A percentile compares a stretch with the other conserved stretches of the same genome.
Evolutionary conservation across 2,113 vertebrate genomes (phyloP).

Genomic region (Callorhinus ursinus): DNA sequence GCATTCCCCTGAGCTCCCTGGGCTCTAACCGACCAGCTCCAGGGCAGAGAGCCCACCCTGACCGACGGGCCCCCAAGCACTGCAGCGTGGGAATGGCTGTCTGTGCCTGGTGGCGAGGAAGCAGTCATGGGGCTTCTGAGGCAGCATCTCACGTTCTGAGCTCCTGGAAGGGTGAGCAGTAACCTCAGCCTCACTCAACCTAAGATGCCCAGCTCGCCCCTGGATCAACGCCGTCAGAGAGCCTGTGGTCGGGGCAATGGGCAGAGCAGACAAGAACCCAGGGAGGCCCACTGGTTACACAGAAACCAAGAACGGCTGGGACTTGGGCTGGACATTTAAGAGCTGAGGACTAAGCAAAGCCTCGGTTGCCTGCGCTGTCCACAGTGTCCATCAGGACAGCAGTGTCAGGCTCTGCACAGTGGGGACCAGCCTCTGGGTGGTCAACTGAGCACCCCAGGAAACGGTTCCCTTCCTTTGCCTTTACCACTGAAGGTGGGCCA

Average conservation of each 20-base stretch:
- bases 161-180: neutral
- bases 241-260: neutral
- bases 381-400: neutral
- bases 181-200: neutral
- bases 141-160: neutral
- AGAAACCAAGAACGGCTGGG: neutral
- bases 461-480: neutral
- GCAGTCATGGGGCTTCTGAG: neutral
- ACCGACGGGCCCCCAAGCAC: neutral
- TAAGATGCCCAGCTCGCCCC: neutral
- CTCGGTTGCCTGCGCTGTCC: neutral
- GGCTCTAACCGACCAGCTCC: neutral
- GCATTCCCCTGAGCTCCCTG: neutral
- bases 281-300: neutral
- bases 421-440: neutral
- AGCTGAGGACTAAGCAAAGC: neutral
- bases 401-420: neutral
- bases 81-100: fast-evolving
- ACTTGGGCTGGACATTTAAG: neutral
- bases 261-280: neutral
- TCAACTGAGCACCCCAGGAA: neutral
- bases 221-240: neutral
- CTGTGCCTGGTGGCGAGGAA: neutral
- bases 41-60: neutral
- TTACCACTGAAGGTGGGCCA: neutral